Evolutionary conservation across 2,797 vertebrate genomes (phyloP).

Genomic region (Melanotaenia nigrans): DNA sequence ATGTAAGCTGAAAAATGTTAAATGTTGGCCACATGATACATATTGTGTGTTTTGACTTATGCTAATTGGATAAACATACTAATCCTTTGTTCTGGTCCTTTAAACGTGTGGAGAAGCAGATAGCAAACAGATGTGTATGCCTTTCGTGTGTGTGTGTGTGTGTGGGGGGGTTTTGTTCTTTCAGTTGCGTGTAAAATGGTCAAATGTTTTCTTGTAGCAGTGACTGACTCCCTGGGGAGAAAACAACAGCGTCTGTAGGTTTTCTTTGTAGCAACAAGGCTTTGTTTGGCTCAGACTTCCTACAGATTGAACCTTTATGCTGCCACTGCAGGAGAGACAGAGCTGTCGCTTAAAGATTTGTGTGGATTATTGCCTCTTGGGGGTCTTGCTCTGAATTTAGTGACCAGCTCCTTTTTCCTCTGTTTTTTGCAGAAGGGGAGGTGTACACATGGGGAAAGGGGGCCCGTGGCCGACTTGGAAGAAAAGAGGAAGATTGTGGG

Average conservation of each 20-base stretch:
- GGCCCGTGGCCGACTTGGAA: constrained; percentile 94
- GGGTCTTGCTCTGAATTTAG: constrained; percentile 17
- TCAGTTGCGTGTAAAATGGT: constrained; percentile 43
- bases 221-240: constrained; percentile 56
- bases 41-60: constrained; percentile 2
- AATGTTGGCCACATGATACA: not conserved
- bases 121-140: constrained; percentile 41
- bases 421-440: constrained; percentile 86
- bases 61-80: constrained; percentile 34
- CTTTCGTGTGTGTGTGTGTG: not conserved
- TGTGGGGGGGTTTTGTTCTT: constrained; percentile 39
- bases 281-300: constrained; percentile 68
- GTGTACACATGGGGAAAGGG: constrained; percentile 98
- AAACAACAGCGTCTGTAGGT: constrained; percentile 50
- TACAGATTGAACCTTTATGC: constrained; percentile 55
- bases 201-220: constrained; percentile 55
- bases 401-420: constrained; percentile 29
- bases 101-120: constrained; percentile 34
- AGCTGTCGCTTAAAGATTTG: constrained; percentile 58
- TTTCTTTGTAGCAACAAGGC: constrained; percentile 60
- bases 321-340: constrained; percentile 44
- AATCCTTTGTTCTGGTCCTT: constrained; percentile 11
- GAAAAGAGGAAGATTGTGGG: constrained; percentile 92
- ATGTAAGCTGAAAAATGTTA: not conserved
- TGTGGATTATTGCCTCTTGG: constrained; percentile 50